These are phyloP conservation scores for Heliconius melpomene DNA, from an alignment of 1,140 invertebrate genomes.

Conservation along the genomic window DNA sequence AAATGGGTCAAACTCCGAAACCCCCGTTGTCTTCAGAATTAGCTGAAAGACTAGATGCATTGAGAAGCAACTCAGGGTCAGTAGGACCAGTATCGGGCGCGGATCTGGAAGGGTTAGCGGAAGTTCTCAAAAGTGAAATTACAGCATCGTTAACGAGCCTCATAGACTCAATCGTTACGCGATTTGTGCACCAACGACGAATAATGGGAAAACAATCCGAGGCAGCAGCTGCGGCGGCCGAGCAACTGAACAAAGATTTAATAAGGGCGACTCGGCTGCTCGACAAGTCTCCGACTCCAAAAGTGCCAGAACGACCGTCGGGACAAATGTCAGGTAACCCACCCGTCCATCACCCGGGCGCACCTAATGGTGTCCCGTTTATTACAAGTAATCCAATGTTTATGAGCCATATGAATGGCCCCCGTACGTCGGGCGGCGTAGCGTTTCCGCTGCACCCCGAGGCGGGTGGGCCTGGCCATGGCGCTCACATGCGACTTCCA, in stretches of 20 bases:
- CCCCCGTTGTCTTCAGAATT: slow-evolving; percentile 82
- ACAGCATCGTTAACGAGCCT: slow-evolving; percentile 90
- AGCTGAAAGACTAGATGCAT: slow-evolving; percentile 84
- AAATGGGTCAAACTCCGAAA: slow-evolving; percentile 73
- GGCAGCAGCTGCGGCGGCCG: slow-evolving; percentile 86
- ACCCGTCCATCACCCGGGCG: slow-evolving; percentile 76
- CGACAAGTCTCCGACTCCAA: slow-evolving; percentile 92
- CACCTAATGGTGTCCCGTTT: slow-evolving; percentile 72
- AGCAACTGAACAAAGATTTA: slow-evolving; percentile 91
- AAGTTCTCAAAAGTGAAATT: slow-evolving; percentile 94
- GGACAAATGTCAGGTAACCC: slow-evolving; percentile 83
- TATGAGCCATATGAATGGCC: slow-evolving; percentile 78
- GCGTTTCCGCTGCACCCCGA: slow-evolving; percentile 78
- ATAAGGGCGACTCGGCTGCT: slow-evolving; percentile 89
- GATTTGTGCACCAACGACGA: slow-evolving; percentile 91
- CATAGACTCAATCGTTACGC: slow-evolving; percentile 93
- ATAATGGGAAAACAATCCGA: slow-evolving; percentile 89
- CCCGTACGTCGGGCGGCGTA: slow-evolving; percentile 80
- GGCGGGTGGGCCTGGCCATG: slow-evolving; percentile 82
- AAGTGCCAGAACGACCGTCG: slow-evolving; percentile 85
- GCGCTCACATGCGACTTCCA: slow-evolving; percentile 86
- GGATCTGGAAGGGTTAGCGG: slow-evolving; percentile 92
- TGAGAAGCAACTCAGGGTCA: slow-evolving; percentile 83
- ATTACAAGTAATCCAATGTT: slow-evolving; percentile 71
- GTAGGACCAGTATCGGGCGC: slow-evolving; percentile 84